Conservation (phyloP, 2,797 vertebrate species). For the Enteromius afrohamiltoni region DNA sequence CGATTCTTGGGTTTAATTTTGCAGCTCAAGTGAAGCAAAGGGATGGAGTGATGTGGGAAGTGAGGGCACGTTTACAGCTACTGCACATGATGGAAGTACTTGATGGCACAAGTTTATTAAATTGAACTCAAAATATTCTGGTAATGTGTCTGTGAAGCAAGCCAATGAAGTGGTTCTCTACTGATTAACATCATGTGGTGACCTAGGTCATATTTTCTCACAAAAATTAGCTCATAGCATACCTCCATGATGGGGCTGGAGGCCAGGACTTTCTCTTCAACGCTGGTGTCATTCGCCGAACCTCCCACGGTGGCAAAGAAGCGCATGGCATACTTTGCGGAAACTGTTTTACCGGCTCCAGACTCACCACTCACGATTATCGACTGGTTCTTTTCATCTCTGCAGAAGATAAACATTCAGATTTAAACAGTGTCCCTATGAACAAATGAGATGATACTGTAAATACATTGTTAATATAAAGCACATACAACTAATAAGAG, state of each 20-base stretch:
- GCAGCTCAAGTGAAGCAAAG: slow-evolving; percentile 4
- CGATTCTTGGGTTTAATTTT: slow-evolving; percentile 22
- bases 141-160: background rate
- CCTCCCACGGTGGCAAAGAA: slow-evolving; percentile 92
- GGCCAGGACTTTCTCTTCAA: slow-evolving; percentile 93
- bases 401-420: slow-evolving; percentile 60
- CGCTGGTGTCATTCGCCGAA: slow-evolving; percentile 85
- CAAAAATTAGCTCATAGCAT: slow-evolving; percentile 51
- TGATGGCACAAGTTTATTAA: slow-evolving; percentile 1
- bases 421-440: background rate
- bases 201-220: background rate
- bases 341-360: slow-evolving; percentile 94
- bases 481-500: background rate
- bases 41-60: slow-evolving; percentile 2
- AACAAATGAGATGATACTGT: background rate
- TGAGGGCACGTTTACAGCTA: background rate
- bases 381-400: slow-evolving; percentile 96
- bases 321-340: slow-evolving; percentile 95
- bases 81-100: background rate
- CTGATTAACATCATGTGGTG: background rate
- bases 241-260: slow-evolving; percentile 98
- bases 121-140: background rate
- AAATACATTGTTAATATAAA: background rate
- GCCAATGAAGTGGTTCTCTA: background rate
- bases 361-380: slow-evolving; percentile 97